Conservation (phyloP, 2,888 invertebrate genomes). For the Oxyteleia sp. region DNA sequence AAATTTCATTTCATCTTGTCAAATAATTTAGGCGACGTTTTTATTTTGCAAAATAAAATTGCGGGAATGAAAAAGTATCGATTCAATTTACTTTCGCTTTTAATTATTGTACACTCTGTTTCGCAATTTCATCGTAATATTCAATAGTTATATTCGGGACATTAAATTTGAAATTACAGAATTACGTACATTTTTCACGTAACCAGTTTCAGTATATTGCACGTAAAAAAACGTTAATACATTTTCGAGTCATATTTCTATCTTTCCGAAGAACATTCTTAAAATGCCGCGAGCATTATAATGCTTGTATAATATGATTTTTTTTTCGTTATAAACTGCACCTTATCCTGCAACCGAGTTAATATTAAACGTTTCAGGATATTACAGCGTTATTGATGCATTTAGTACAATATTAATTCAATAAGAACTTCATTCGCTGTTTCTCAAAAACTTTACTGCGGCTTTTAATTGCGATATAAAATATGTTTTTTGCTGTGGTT, state of each 20-base stretch:
- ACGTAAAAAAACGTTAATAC: not conserved
- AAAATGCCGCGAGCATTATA: not conserved
- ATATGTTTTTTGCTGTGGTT: too few species aligned
- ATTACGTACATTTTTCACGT: too few species aligned
- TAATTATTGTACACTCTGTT: too few species aligned
- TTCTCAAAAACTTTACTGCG: not conserved
- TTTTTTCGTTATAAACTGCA: not conserved
- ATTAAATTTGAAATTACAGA: too few species aligned
- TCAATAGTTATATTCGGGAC: too few species aligned
- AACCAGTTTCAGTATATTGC: too few species aligned
- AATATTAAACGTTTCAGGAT: not conserved
- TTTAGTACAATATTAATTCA: not conserved
- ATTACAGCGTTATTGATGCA: not conserved
- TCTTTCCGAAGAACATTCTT: not conserved
- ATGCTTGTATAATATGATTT: not conserved
- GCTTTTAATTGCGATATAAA: too few species aligned
- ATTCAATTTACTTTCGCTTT: too few species aligned
- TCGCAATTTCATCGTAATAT: too few species aligned
- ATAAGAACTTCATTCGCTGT: not conserved
- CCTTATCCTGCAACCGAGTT: not conserved
- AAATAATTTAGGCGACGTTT: too few species aligned
- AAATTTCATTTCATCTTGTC: conserved; percentile 4
- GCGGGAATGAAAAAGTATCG: too few species aligned
- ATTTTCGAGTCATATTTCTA: not conserved
- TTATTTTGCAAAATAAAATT: too few species aligned